phyloP scores from a whole-genome alignment of 2,113 vertebrate species.

The Balaenoptera acutorostrata region DNA sequence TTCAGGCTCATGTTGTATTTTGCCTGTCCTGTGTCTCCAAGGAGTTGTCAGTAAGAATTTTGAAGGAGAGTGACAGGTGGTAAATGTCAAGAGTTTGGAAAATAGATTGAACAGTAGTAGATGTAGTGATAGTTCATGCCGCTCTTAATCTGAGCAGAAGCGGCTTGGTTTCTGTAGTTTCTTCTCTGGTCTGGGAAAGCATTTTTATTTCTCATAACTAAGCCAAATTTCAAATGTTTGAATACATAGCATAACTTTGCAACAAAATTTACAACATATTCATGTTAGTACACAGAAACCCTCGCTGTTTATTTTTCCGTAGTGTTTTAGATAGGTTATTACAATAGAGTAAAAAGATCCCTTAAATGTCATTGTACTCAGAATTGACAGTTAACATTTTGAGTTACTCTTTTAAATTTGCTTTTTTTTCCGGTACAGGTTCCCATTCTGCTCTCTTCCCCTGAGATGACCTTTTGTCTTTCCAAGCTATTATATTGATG shows the following conservation, averaged over 20 bases:
- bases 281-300: background rate
- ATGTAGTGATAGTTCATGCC: background rate
- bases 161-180: background rate
- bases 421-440: background rate
- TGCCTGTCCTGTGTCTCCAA: background rate
- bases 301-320: background rate
- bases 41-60: background rate
- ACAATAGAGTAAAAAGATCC: background rate
- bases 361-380: background rate
- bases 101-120: background rate
- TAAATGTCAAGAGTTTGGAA: background rate
- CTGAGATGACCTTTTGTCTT: background rate
- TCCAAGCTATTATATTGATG: background rate
- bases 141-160: background rate
- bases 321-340: background rate
- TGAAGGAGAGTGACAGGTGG: background rate
- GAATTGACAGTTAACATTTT: background rate
- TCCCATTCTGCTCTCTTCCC: background rate
- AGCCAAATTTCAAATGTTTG: background rate
- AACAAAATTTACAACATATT: background rate
- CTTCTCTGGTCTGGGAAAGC: background rate
- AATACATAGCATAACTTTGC: background rate
- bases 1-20: background rate
- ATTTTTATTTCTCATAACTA: background rate
- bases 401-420: background rate